A percentile compares a stretch with the other conserved stretches of the same genome.
These are phyloP conservation scores for Drosophila nikananu DNA, from an alignment of 1,140 invertebrate species.

Conservation along the genomic window DNA sequence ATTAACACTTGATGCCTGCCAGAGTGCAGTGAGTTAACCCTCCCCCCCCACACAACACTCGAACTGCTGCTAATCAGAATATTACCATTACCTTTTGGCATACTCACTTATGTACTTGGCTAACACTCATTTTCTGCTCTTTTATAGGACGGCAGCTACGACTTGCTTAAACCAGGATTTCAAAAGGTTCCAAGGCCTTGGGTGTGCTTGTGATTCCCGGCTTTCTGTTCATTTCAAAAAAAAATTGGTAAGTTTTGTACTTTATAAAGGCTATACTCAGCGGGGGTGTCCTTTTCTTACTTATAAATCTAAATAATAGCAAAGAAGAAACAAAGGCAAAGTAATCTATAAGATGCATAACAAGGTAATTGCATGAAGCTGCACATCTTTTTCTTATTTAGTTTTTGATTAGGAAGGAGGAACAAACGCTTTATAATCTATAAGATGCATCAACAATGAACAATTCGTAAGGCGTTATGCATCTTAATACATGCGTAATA, in stretches of 20 bases:
- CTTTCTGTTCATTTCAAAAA: neutral
- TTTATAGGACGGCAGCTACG: neutral
- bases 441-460: neutral
- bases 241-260: slow-evolving; percentile 1
- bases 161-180: neutral
- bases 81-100: neutral
- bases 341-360: neutral
- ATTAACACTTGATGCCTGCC: slow-evolving; percentile 52
- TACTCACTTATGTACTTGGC: neutral
- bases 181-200: neutral
- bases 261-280: too few species aligned
- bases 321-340: neutral
- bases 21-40: slow-evolving; percentile 5
- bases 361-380: too few species aligned
- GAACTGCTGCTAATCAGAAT: slow-evolving; percentile 9
- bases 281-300: neutral
- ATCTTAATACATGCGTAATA: neutral
- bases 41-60: neutral
- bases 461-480: neutral
- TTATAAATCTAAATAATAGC: neutral
- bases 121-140: neutral
- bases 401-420: too few species aligned
- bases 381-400: too few species aligned
- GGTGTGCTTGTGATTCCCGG: neutral
- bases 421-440: too few species aligned